These are phyloP conservation scores for Carassius carassius DNA, from an alignment of 2,113 vertebrate genomes.

Conservation along the genomic window DNA sequence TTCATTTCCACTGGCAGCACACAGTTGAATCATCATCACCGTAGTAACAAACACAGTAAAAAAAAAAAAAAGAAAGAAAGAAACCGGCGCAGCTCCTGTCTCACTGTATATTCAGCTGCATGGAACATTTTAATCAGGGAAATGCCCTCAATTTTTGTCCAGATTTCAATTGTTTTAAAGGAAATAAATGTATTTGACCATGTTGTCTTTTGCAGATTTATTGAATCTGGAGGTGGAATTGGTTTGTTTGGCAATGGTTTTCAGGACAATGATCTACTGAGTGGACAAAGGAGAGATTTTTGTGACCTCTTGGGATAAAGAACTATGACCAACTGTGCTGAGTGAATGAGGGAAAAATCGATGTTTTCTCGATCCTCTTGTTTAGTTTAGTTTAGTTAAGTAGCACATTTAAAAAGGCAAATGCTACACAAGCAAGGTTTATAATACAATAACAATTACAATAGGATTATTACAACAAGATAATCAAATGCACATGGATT, in stretches of 20 bases:
- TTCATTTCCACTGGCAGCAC: not conserved
- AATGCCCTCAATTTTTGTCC: constrained; percentile 1
- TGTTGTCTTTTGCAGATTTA: not conserved
- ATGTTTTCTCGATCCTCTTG: no score
- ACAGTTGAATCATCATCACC: constrained; percentile 34
- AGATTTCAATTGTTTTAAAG: not conserved
- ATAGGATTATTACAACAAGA: no score
- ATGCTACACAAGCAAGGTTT: no score
- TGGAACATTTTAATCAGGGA: constrained; percentile 18
- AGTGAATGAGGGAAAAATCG: not conserved
- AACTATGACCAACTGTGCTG: not conserved
- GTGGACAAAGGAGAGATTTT: not conserved
- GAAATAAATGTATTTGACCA: not conserved
- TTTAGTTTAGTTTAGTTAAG: no score
- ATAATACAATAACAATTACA: no score
- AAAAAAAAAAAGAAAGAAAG: no score
- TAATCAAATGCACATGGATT: no score
- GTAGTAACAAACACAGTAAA: constrained; percentile 13
- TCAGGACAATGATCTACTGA: not conserved
- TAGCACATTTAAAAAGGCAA: no score
- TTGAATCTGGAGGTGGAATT: not conserved
- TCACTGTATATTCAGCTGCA: constrained; percentile 23
- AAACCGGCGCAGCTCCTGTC: not conserved
- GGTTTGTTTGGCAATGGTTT: not conserved
- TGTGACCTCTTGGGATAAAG: not conserved